Evolutionary conservation across 2,797 vertebrate species (phyloP), one percentile per base, ranked within the genome.

Genomic region (Cryptoprocta ferox): DNA sequence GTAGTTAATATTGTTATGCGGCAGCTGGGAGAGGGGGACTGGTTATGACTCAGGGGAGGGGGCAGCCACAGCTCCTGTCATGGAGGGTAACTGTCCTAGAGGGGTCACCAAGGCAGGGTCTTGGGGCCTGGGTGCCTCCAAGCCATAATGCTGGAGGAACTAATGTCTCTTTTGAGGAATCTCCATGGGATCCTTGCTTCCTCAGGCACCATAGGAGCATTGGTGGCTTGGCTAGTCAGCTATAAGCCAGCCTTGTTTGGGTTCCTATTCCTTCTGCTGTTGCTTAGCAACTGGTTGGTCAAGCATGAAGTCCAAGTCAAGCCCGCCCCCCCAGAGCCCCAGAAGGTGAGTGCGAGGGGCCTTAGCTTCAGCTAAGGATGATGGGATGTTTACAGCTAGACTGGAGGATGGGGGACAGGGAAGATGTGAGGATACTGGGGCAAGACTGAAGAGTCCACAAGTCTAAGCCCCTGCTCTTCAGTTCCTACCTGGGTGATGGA

Each of bases 211-310:
- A 2, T 84, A 18, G 97, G 95, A 70, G 76, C 88, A 0, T 0
- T 94, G 76, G 15, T 96, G 42, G 90, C 78, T 89, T 97, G 96
- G 97, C 28, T 98, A 59, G 39, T 98, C 76, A 81, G 53, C 96
- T 98, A 73, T 63, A 98, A 98, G 53, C 96, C 97, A 37, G 39
- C 1, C 71, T 65, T 98, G 75, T 97, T 98, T 97, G 95, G 95
- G 39, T 89, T 98, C 66, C 91, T 98, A 12, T 83, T 98, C 53
- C 79, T 97, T 73, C 96, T 98, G 66, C 78, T 98, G 75, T 84
- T 98, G 97, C 85, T 98, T 89, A 98, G 97, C 96, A 98, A 97
- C 97, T 97, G 97, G 98, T 45, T 98, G 70, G 95, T 97, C 90
- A 98, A 97, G 59, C 50, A 93, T 86, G 97, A 98, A 81, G 7